A percentile compares a stretch with the other conserved stretches of the same genome.
These are phyloP conservation scores for Lasioglossum vierecki DNA, from an alignment of 2,888 invertebrate species.

Conservation along the genomic window DNA sequence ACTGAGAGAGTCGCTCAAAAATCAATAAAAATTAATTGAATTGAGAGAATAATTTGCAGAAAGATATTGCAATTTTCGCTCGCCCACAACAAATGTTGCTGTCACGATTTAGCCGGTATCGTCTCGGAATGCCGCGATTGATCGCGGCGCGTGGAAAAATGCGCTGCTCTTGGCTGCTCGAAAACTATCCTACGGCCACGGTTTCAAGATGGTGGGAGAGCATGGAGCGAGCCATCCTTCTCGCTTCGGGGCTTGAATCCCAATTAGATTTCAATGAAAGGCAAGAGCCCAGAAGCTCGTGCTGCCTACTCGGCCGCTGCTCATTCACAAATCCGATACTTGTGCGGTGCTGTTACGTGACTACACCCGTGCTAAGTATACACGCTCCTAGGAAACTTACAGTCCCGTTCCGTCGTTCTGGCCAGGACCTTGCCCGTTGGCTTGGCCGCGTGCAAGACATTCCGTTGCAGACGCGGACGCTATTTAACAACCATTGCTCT, in stretches of 20 bases:
- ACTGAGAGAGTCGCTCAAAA: too few species aligned
- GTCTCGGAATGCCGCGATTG: conserved; percentile 61
- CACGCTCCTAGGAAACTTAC: conserved; percentile 34
- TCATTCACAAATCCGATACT: conserved; percentile 77
- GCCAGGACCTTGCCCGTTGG: conserved; percentile 55
- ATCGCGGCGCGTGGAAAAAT: conserved; percentile 73
- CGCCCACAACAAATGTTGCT: neutral
- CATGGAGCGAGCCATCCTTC: conserved; percentile 64
- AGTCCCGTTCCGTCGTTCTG: conserved; percentile 39
- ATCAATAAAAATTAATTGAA: too few species aligned
- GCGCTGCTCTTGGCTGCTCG: conserved; percentile 69
- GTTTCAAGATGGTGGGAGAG: conserved; percentile 59
- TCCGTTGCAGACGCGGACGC: conserved; percentile 33
- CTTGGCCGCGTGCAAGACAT: conserved; percentile 50
- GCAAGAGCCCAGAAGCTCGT: conserved; percentile 70
- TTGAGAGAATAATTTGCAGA: too few species aligned
- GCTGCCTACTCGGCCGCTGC: conserved; percentile 68
- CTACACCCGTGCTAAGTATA: conserved; percentile 40
- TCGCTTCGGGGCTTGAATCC: conserved; percentile 73
- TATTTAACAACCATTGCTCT: conserved; percentile 2
- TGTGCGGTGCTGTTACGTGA: conserved; percentile 61
- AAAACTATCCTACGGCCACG: conserved; percentile 51
- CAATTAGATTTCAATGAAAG: conserved; percentile 80
- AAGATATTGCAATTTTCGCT: neutral
- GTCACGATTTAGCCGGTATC: neutral